Base-by-base conservation (phyloP, 2,797 vertebrate species). In the Liparis tanakae region DNA sequence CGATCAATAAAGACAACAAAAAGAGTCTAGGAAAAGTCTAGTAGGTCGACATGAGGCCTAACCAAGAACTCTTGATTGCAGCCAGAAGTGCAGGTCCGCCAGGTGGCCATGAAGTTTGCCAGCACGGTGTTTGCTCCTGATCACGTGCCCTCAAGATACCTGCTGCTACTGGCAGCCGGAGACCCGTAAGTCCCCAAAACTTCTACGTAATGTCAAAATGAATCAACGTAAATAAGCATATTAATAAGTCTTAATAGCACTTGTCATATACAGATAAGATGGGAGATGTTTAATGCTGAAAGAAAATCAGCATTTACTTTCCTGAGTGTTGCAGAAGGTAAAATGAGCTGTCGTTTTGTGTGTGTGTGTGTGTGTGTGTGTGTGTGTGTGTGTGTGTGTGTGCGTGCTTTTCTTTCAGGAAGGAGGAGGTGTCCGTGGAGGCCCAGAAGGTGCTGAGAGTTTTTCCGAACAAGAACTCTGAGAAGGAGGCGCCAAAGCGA, bases 51-150 rank as follows among this genome's bases (percentile, higher is more conserved):
- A 37, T 62, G 9, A 55, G 1, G 20, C 20, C 60, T n/a, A 22
- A 50, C 44, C 6, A 22, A 61, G 1, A 4, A 12, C 9, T 79
- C 1, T 74, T 73, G 7, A 83, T 34, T 78, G 81, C 86, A 99
- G 98, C 97, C 98, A 44, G 98, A 99, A 93, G 96, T 98, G 72
- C 98, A 99, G 89, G 97, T 98, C 76, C 97, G 98, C 17, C 97
- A 99, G 84, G 96, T 99, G 84, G 98, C 98, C 53, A 96, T 99
- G 94, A 99, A 99, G 87, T 99, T 98, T 87, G 97, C 97, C 84
- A 98, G 96, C 85, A 97, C 93, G 0, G 97, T 99, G 79, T 99
- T 99, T 84, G 95, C 95, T 76, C 89, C 96, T 3, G 97, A 99
- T 89, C 98, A 99, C 56, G 96, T 99, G 72, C 96, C 97, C 79